These are phyloP conservation scores for Euzetes globulus DNA, from an alignment of 2,888 invertebrate genomes.

Conservation along the genomic window DNA sequence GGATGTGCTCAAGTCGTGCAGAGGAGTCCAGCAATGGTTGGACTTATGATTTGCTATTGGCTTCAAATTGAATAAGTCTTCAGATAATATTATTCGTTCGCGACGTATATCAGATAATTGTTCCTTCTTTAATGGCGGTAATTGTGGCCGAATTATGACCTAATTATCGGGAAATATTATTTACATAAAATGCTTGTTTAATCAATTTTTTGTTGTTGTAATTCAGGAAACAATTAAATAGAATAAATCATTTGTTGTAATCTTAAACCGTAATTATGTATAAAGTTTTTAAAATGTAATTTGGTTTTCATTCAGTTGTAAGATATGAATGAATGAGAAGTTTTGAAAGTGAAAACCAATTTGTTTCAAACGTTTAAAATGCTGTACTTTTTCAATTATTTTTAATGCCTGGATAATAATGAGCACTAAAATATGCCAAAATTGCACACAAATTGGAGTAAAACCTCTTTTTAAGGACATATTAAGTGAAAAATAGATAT, in stretches of 20 bases:
- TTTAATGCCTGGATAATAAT: neutral
- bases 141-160: constrained; percentile 30
- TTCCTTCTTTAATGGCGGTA: constrained; percentile 31
- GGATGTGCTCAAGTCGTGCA: constrained; percentile 33
- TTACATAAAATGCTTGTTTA: neutral
- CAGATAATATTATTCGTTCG: constrained; percentile 24
- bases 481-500: too few relatives aligned
- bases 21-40: constrained; percentile 34
- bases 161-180: neutral
- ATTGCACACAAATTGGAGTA: neutral
- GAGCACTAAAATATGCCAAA: neutral
- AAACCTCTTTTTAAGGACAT: neutral
- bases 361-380: too few relatives aligned
- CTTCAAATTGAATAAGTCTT: constrained; percentile 31
- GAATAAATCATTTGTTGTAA: neutral
- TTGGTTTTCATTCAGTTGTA: too few relatives aligned
- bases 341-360: neutral
- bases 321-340: neutral
- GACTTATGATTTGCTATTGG: neutral
- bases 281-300: neutral
- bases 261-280: neutral
- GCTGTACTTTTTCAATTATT: too few relatives aligned
- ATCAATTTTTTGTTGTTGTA: neutral
- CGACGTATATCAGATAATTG: neutral
- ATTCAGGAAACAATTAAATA: constrained; percentile 10